A percentile compares a stretch with the other conserved stretches of the same genome.
These are phyloP conservation scores for Ormyrus labotus DNA, from an alignment of 2,888 invertebrate genomes.

Conservation along the genomic window DNA sequence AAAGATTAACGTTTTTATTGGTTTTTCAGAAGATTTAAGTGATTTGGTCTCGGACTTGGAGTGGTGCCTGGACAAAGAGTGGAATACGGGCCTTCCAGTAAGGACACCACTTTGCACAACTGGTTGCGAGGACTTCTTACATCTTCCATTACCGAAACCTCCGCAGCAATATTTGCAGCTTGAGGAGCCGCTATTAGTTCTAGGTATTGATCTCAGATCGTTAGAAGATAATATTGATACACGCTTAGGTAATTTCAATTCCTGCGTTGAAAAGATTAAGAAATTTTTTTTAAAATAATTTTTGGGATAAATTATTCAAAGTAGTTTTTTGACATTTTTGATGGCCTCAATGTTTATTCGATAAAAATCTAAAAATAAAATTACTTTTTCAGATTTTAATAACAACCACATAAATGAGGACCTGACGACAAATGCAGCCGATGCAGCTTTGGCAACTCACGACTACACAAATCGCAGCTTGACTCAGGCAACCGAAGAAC, in stretches of 20 bases:
- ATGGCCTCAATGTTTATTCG: neutral
- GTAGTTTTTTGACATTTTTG: neutral
- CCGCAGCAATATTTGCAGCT: slow-evolving; percentile 72
- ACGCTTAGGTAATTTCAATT: slow-evolving; percentile 39
- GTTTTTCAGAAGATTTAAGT: slow-evolving; percentile 66
- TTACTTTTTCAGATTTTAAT: slow-evolving; percentile 55
- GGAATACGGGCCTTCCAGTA: slow-evolving; percentile 76
- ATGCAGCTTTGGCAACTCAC: slow-evolving; percentile 73
- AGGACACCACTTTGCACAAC: slow-evolving; percentile 79
- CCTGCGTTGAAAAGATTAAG: neutral
- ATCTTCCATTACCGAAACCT: slow-evolving; percentile 68
- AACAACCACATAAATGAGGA: slow-evolving; percentile 70
- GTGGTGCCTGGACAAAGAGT: slow-evolving; percentile 73
- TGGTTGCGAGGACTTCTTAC: slow-evolving; percentile 77
- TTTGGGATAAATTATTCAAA: neutral
- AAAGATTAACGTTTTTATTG: neutral
- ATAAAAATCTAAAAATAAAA: neutral
- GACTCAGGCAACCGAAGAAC: slow-evolving; percentile 69
- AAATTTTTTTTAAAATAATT: neutral
- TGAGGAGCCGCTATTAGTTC: slow-evolving; percentile 72
- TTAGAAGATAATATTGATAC: slow-evolving; percentile 61
- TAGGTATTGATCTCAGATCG: slow-evolving; percentile 74
- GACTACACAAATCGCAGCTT: slow-evolving; percentile 74
- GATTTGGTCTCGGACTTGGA: slow-evolving; percentile 72
- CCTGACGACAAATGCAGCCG: slow-evolving; percentile 66